Conservation (phyloP, 2,113 vertebrate genomes). For the Lophotis ruficrista region DNA sequence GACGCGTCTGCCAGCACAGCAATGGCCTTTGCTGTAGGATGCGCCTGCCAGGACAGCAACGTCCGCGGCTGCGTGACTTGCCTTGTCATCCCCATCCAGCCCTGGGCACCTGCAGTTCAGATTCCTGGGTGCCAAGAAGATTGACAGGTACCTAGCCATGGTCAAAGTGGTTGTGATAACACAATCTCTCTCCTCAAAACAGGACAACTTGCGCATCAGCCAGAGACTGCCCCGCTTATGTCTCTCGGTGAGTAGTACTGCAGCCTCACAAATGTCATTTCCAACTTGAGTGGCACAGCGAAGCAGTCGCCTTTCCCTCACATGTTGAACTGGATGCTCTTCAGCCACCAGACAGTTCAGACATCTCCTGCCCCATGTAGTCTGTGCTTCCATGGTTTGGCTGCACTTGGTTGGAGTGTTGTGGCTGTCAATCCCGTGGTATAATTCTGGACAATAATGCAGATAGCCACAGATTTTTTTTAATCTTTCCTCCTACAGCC, state of each 20-base stretch:
- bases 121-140: not conserved
- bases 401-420: not conserved
- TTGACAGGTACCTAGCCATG: rapidly evolving
- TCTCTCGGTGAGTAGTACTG: not conserved
- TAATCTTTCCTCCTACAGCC: not conserved
- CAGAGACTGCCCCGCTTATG: rapidly evolving
- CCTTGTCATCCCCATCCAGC: not conserved
- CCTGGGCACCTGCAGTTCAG: not conserved
- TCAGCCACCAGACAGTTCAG: not conserved
- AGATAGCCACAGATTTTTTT: not conserved
- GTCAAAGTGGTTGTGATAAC: not conserved
- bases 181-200: not conserved
- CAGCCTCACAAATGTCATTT: not conserved
- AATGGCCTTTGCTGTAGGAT: not conserved
- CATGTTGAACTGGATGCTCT: not conserved
- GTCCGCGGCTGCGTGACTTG: not conserved
- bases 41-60: not conserved
- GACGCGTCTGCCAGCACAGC: not conserved
- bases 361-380: not conserved
- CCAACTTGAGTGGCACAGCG: not conserved
- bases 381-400: not conserved
- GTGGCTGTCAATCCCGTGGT: not conserved
- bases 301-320: not conserved
- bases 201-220: not conserved
- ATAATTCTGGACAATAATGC: not conserved